Percentiles rank a stretch among this genome's conserved stretches.
These are phyloP conservation scores for Ficedula albicollis DNA, from an alignment of 2,797 vertebrate genomes.

Conservation along the genomic window DNA sequence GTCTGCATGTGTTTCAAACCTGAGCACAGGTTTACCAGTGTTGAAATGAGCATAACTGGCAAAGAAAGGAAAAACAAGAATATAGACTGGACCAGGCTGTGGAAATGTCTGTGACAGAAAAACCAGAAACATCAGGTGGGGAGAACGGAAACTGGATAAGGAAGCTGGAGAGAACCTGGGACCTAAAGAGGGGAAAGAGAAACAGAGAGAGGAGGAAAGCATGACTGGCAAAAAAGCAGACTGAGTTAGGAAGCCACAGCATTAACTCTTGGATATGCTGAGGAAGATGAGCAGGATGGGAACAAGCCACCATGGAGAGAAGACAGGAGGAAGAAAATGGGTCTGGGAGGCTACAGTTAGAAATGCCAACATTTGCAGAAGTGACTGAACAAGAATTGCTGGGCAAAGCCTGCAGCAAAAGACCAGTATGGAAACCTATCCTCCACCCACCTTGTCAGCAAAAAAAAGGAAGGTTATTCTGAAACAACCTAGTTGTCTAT, in stretches of 20 bases:
- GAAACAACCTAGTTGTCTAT: not conserved
- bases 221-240: not conserved
- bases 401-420: not conserved
- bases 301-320: not conserved
- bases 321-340: not conserved
- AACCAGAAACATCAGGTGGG: not conserved
- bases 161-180: not conserved
- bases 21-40: not conserved
- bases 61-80: not conserved
- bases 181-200: not conserved
- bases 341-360: not conserved
- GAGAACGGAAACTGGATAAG: not conserved
- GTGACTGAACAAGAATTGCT: fast-evolving
- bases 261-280: not conserved
- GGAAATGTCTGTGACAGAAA: not conserved
- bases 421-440: not conserved
- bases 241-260: not conserved
- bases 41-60: not conserved
- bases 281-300: not conserved
- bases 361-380: not conserved
- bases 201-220: not conserved
- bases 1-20: not conserved
- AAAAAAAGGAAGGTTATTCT: not conserved
- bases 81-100: not conserved
- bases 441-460: not conserved